Evolutionary conservation across 1,140 invertebrate genomes (phyloP).

Genomic region (Danaus plexippus): DNA sequence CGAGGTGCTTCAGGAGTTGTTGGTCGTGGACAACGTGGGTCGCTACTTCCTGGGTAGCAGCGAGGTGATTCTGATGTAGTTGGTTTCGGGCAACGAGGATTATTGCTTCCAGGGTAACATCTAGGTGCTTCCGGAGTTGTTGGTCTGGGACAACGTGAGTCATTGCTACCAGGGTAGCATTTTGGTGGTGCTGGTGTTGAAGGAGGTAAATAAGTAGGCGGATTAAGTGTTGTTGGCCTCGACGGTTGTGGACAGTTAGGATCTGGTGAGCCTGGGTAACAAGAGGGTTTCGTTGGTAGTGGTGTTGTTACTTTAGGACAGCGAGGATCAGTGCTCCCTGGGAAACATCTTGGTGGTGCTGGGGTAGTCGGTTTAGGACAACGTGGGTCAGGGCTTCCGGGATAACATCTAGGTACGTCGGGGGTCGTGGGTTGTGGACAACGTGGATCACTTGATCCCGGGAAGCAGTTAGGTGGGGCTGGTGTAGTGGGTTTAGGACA

Average conservation of each 20-base stretch:
- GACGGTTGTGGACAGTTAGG: background rate
- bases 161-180: constrained; percentile 50
- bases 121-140: constrained; percentile 43
- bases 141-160: constrained; percentile 35
- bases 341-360: too few species aligned
- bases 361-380: too few species aligned
- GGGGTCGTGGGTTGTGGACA: too few species aligned
- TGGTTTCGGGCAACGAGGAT: constrained; percentile 30
- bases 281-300: too few species aligned
- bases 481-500: too few species aligned
- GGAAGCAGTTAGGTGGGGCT: too few species aligned
- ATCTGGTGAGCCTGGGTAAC: too few species aligned
- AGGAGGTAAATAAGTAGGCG: constrained; percentile 29
- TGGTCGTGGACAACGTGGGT: constrained; percentile 25
- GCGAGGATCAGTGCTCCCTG: too few species aligned
- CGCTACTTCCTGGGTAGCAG: constrained; percentile 26
- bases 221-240: constrained; percentile 20
- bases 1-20: constrained; percentile 12
- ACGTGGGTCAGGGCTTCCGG: too few species aligned
- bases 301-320: too few species aligned
- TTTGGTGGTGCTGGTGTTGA: constrained; percentile 17
- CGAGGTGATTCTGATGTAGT: constrained; percentile 18
- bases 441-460: too few species aligned
- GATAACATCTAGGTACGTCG: too few species aligned
- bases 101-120: constrained; percentile 13